Evolutionary conservation across 1,140 invertebrate species (phyloP), one percentile per base, ranked within the genome.

Genomic region (Phymastichus coffea): DNA sequence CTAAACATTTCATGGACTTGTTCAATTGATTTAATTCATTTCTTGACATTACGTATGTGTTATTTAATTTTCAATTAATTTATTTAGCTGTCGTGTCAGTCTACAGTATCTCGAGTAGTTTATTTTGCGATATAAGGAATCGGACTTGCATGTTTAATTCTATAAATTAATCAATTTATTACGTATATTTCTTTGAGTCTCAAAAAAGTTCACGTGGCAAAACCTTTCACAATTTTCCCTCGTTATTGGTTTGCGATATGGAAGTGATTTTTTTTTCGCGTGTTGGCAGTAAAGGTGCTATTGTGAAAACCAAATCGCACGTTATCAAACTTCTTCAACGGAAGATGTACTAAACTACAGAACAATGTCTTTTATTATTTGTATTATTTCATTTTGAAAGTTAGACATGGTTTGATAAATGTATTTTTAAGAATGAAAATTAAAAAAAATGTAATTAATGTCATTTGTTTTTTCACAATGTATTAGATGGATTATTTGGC

Each of bases 401-500:
- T n/a, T n/a, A n/a, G n/a, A n/a, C n/a, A n/a, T n/a, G n/a, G 3
- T 38, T 51, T 20, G 4, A 49, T 49, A n/a, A n/a, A n/a, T n/a
- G n/a, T n/a, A n/a, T n/a, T n/a, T n/a, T n/a, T n/a, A n/a, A n/a
- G n/a, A n/a, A 2, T 38, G 30, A 37, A 14, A 23, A 30, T 43
- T 43, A 17, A 52, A 40, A 41, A 54, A 28, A 55, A 35, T 23
- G 22, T 23, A n/a, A n/a, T 30, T 22, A 26, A 51, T 49, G 35
- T n/a, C 26, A 49, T 57, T 43, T 51, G 23, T 37, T 43, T n/a
- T 41, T 57, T 49, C 33, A 49, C 46, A 57, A 57, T 38, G 41
- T 49, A 12, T 25, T 35, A 47, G 43, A 26, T 14, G 28, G 37
- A 49, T 4, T 41, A 33, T 57, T 57, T 57, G 56, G 56, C 56